Percentiles rank a stretch among this genome's conserved stretches.
These are phyloP conservation scores for Poeciliopsis presidionis DNA, from an alignment of 2,797 vertebrate species.

Conservation along the genomic window DNA sequence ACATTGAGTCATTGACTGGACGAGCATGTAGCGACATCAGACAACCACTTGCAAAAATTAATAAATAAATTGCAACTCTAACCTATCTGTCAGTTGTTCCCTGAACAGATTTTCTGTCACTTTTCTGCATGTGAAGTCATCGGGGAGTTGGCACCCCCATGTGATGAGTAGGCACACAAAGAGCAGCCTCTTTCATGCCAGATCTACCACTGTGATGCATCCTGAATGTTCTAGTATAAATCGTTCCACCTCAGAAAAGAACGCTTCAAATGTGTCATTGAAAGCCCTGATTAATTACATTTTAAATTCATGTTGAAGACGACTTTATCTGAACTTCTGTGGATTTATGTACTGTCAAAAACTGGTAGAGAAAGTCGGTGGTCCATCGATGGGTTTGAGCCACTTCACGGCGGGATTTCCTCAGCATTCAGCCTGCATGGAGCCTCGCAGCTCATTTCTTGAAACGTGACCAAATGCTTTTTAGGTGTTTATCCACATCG, in stretches of 20 bases:
- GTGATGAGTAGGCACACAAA: neutral
- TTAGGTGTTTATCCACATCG: slow-evolving; percentile 19
- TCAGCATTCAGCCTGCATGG: slow-evolving; percentile 31
- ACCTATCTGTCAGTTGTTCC: neutral
- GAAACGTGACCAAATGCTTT: slow-evolving; percentile 33
- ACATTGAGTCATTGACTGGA: neutral
- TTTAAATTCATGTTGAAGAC: neutral
- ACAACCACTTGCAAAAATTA: neutral
- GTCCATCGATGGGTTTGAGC: slow-evolving; percentile 47
- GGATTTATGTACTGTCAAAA: neutral
- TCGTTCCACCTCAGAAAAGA: neutral
- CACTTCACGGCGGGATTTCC: slow-evolving; percentile 54
- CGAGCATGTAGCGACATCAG: neutral
- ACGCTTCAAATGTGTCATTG: neutral
- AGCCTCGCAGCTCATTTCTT: slow-evolving; percentile 27
- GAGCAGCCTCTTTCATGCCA: neutral
- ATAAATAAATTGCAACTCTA: neutral
- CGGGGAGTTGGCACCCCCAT: neutral
- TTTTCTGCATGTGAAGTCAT: neutral
- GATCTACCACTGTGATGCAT: neutral
- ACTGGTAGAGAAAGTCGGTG: slow-evolving; percentile 27
- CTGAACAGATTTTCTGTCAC: neutral
- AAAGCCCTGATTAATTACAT: neutral
- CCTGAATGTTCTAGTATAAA: neutral
- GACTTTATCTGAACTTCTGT: neutral